A percentile compares a stretch with the other conserved stretches of the same genome.
Evolutionary conservation across 2,797 vertebrate genomes (phyloP).

Genomic region (Notoglanidium macrostoma): DNA sequence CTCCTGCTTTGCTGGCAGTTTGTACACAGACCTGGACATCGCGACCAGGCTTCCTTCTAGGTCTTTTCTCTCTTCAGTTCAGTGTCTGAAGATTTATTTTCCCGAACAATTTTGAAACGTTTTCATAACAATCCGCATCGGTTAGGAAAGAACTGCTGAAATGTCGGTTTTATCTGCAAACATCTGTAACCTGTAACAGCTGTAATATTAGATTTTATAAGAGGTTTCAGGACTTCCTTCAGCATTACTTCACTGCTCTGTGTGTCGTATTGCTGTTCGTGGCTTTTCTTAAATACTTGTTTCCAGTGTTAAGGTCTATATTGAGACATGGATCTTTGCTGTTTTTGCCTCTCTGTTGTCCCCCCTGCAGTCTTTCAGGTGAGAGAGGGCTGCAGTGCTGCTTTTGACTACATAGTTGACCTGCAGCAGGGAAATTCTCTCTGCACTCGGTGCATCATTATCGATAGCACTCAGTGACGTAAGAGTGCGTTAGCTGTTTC

Average conservation of each 20-base stretch:
- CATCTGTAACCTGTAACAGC: too few relatives aligned
- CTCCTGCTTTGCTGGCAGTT: not conserved
- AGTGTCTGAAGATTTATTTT: too few relatives aligned
- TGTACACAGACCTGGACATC: not conserved
- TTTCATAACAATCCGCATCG: too few relatives aligned
- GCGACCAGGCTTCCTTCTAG: too few relatives aligned
- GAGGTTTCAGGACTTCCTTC: not conserved
- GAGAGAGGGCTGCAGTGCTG: not conserved
- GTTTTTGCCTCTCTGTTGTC: not conserved
- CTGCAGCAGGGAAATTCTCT: too few relatives aligned
- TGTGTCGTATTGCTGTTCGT: not conserved
- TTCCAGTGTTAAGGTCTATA: not conserved
- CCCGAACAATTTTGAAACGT: too few relatives aligned
- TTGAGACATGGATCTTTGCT: not conserved
- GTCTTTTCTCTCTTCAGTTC: too few relatives aligned
- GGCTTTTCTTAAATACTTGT: not conserved
- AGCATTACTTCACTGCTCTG: not conserved
- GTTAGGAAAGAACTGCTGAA: too few relatives aligned
- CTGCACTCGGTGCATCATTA: not conserved
- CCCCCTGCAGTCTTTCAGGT: not conserved
- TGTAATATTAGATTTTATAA: too few relatives aligned
- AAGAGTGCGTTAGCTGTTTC: not conserved
- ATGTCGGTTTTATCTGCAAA: too few relatives aligned
- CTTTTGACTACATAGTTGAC: not conserved
- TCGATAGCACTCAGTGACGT: not conserved